Percentiles rank a stretch among this genome's conserved stretches.
These are phyloP conservation scores for Tortrix viridana DNA, from an alignment of 2,888 invertebrate species.

Conservation along the genomic window DNA sequence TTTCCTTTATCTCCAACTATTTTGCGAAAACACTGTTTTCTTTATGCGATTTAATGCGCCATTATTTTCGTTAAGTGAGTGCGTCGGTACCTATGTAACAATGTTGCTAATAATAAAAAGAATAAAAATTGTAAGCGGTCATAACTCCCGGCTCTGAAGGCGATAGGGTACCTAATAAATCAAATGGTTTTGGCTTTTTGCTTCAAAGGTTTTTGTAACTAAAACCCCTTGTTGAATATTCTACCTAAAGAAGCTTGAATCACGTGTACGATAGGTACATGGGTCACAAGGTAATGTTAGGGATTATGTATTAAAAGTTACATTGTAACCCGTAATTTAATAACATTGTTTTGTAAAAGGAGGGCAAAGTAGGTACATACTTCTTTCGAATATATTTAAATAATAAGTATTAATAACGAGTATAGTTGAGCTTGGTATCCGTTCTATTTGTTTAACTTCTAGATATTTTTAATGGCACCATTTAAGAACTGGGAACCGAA, in stretches of 20 bases:
- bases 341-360: too few species aligned
- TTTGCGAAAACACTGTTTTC: slow-evolving; percentile 83
- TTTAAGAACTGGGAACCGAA: too few species aligned
- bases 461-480: too few species aligned
- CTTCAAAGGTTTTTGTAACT: slow-evolving; percentile 58
- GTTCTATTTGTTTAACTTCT: too few species aligned
- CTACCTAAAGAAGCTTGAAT: slow-evolving; percentile 64
- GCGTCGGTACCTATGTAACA: slow-evolving; percentile 60
- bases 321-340: slow-evolving; percentile 19
- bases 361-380: too few species aligned
- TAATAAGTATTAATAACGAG: too few species aligned
- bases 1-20: slow-evolving; percentile 79
- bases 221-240: slow-evolving; percentile 60
- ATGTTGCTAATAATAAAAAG: slow-evolving; percentile 75
- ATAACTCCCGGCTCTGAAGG: slow-evolving; percentile 65
- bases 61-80: slow-evolving; percentile 80
- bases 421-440: too few species aligned
- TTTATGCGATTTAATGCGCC: slow-evolving; percentile 80
- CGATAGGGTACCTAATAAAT: slow-evolving; percentile 71
- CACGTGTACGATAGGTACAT: slow-evolving; percentile 25
- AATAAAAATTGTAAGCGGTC: slow-evolving; percentile 71
- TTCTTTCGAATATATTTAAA: too few species aligned
- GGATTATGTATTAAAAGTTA: slow-evolving; percentile 2
- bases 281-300: background rate
- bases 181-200: slow-evolving; percentile 68